Base-by-base conservation (phyloP, 2,113 vertebrate species). In the Microcebus murinus region DNA sequence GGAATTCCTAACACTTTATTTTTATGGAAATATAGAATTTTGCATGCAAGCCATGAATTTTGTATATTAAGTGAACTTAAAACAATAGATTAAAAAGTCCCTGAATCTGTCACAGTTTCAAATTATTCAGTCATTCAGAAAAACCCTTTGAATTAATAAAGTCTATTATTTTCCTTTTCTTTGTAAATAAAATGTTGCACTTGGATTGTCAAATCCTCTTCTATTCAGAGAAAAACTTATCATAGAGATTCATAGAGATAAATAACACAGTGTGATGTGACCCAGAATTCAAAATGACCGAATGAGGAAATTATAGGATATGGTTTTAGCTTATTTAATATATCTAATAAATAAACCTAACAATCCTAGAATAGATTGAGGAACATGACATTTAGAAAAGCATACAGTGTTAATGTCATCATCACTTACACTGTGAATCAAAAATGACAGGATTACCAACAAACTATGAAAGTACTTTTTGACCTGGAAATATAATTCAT, bases 311-410 rank as follows among this genome's bases (percentile, higher is more conserved):
- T 11, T 29, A 81, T 9, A 90, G 25, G 21, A 71, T 93, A 57
- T 86, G 13, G 11, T 76, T 95, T 80, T 81, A 87, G 52, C 5
- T 91, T 87, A 95, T 87, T 87, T 87, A 84, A 36, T 61, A 77
- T 17, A 12, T 87, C 14, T 85, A 81, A 92, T 94, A 95, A 89
- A 91, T 86, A 88, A 90, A 82, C 3, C 21, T 87, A 87, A 65
- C 27, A 70, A 7, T 87, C 34, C 61, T 52, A 79, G 50, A 82
- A 73, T 36, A 84, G 34, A 96, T 39, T 31, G 52, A 18, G 8
- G 21, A 87, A 87, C 55, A 95, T 39, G 20, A 9, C n/a, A 96
- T 80, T 97, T 87, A 2, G 61, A 94, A 96, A 84, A 84, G 6
- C 55, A 48, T 27, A 79, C n/a, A 87, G 18, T n/a, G 10, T 77